These are phyloP conservation scores for Poecilus cupreus DNA, from an alignment of 2,888 invertebrate species.

Conservation along the genomic window DNA sequence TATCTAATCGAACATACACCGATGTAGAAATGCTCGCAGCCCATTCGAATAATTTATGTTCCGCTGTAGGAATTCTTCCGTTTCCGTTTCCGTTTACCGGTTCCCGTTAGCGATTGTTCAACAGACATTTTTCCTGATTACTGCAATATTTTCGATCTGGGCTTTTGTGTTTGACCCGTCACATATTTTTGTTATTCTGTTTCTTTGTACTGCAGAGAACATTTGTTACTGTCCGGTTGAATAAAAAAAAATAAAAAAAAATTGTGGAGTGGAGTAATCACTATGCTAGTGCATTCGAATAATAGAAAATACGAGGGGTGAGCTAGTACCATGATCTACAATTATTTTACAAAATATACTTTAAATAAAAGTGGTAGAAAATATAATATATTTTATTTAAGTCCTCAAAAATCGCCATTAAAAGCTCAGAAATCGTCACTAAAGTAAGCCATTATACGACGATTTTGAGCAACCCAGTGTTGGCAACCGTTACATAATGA, in stretches of 20 bases:
- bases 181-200: background rate
- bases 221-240: background rate
- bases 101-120: background rate
- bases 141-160: slow-evolving; percentile 1
- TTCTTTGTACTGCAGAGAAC: background rate
- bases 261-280: too few species aligned
- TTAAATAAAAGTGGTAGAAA: too few species aligned
- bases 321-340: too few species aligned
- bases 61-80: background rate
- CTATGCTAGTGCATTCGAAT: too few species aligned
- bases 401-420: too few species aligned
- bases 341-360: too few species aligned
- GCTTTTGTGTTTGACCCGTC: background rate
- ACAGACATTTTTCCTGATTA: background rate
- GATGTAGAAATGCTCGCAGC: background rate
- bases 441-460: too few species aligned
- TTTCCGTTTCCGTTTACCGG: slow-evolving; percentile 7
- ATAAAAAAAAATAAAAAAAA: background rate
- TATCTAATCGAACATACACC: background rate
- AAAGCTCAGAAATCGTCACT: too few species aligned
- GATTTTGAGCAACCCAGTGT: too few species aligned
- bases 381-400: too few species aligned
- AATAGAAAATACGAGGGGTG: too few species aligned
- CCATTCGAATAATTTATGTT: background rate
- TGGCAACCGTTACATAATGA: too few species aligned